phyloP scores from a whole-genome alignment of 2,888 invertebrate genomes.

The Nymphalis c-album region DNA sequence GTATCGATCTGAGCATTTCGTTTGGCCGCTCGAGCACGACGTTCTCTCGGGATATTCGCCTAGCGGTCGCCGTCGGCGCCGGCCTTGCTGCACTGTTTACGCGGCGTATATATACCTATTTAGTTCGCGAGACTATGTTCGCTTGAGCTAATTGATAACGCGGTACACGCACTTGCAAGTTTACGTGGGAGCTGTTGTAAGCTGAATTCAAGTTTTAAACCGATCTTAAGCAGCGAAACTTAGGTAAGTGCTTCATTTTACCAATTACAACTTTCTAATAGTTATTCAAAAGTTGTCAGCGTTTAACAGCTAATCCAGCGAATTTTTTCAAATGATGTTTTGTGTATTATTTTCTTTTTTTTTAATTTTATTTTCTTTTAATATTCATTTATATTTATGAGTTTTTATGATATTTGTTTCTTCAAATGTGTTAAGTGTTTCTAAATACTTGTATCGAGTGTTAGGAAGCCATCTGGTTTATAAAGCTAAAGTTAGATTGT shows the following conservation, averaged over 20 bases:
- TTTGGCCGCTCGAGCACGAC: constrained; percentile 70
- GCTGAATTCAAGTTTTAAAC: constrained; percentile 49
- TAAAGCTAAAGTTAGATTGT: constrained; percentile 81
- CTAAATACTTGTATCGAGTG: constrained; percentile 71
- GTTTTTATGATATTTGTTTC: constrained; percentile 32
- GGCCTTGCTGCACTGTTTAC: constrained; percentile 76
- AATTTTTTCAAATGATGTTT: constrained; percentile 37
- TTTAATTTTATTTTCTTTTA: constrained; percentile 9
- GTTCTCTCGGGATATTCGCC: constrained; percentile 75
- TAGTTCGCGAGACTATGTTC: constrained; percentile 72
- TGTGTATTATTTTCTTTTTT: background rate
- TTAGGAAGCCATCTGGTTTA: constrained; percentile 79
- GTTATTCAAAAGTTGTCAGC: constrained; percentile 3
- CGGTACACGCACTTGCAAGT: constrained; percentile 57
- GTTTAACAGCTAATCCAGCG: constrained; percentile 38
- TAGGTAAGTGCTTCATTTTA: constrained; percentile 43
- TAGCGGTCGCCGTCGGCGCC: constrained; percentile 77
- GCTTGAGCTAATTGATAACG: constrained; percentile 69
- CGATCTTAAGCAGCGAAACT: constrained; percentile 49
- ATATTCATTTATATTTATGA: constrained; percentile 24
- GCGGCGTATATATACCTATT: constrained; percentile 61
- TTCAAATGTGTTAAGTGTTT: constrained; percentile 54
- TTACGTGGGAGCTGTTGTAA: constrained; percentile 49
- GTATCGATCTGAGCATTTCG: constrained; percentile 75
- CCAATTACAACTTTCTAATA: constrained; percentile 6